Conservation (phyloP, 2,888 invertebrate genomes). For the Teinopalpus imperialis region DNA sequence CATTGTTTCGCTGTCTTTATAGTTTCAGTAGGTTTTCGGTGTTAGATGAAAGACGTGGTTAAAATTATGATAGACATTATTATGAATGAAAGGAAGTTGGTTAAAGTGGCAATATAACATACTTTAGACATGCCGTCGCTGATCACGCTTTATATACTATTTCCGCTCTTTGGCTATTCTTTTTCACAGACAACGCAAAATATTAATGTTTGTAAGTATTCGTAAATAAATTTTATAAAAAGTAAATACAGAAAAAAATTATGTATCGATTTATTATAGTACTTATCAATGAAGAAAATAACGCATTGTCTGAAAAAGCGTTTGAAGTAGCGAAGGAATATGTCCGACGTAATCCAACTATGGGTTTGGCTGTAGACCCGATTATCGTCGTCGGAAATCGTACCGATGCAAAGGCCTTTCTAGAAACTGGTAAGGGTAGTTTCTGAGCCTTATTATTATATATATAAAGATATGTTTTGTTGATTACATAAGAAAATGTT, state of each 20-base stretch:
- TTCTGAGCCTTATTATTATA: too few species aligned
- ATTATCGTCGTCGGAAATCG: constrained; percentile 86
- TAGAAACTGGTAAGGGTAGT: constrained; percentile 86
- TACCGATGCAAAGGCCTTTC: constrained; percentile 86
- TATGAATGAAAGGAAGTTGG: constrained; percentile 19
- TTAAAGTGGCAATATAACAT: neutral
- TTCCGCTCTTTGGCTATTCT: constrained; percentile 40
- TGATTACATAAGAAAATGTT: too few species aligned
- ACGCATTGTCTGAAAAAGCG: constrained; percentile 86
- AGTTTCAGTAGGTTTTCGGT: constrained; percentile 26
- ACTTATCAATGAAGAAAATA: constrained; percentile 88
- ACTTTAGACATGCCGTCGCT: constrained; percentile 35
- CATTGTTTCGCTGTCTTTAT: constrained; percentile 32
- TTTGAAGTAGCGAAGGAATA: constrained; percentile 87
- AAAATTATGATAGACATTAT: constrained; percentile 5
- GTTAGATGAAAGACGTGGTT: constrained; percentile 31
- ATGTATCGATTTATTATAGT: too few species aligned
- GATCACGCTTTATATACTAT: constrained; percentile 36
- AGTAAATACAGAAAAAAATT: too few species aligned
- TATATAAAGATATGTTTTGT: too few species aligned
- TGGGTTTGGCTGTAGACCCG: constrained; percentile 84
- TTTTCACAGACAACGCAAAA: constrained; percentile 85
- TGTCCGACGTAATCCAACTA: constrained; percentile 85
- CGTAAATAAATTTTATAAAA: too few species aligned
- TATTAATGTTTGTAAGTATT: constrained; percentile 86